Base-by-base conservation (phyloP, 2,888 invertebrate genomes). In the Lithophane ornitopus region DNA sequence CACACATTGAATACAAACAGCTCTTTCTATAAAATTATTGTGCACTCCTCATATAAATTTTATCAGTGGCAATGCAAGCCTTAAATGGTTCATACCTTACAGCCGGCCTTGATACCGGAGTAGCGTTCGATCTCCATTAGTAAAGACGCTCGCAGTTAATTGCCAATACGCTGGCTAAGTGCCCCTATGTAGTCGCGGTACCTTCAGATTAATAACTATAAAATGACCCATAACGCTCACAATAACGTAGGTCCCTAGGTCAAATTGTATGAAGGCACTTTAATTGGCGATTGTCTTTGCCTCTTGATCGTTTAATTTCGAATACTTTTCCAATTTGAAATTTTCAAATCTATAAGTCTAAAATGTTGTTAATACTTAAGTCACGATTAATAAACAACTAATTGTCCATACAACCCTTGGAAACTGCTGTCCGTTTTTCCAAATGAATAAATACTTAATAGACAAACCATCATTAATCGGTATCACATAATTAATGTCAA, bases 141-240 rank as follows among this genome's bases (percentile, higher is more conserved):
- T 88, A 82, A 90, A 92, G 92, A 90, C 90, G 92, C 89, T 91
- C 81, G 84, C 82, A 87, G 85, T 87, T 94, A 94, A 95, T 94
- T 93, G 94, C 92, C 94, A 94, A 94, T 94, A 93, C 90, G 89
- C 82, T 68, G 84, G 89, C 90, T 92, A 94, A 94, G 94, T 93
- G 94, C 91, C 89, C 78, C 91, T 94, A 94, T 93, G 93, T 92
- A 92, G 91, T 85, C 87, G 92, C 80, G 92, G 92, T 90, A 85
- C 86, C 89, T 90, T 88, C 88, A 89, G 85, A 91, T 92, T 92
- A 92, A 88, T 82, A 82, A 63, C 77, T 80, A 59, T 78, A 85
- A 82, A 82, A 70, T 62, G 65, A 62, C 61, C 59, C 70, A 46
- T 82, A 52, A 70, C 54, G 22, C 71, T 56, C 34, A 72, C 70